These are phyloP conservation scores for Notechis scutatus DNA, from an alignment of 2,113 vertebrate genomes.

Conservation along the genomic window DNA sequence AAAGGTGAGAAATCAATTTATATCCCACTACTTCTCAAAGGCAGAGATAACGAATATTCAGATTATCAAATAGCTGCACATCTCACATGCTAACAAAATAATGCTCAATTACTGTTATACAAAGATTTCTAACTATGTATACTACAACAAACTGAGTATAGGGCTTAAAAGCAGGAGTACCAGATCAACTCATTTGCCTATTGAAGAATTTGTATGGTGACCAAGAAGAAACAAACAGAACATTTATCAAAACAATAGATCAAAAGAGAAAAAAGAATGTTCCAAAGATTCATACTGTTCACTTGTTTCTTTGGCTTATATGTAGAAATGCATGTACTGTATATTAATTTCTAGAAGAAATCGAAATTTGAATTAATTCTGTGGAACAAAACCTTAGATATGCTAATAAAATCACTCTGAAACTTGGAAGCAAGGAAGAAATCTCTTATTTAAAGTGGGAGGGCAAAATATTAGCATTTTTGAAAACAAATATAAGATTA, in stretches of 20 bases:
- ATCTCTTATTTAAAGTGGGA: background rate
- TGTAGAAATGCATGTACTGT: background rate
- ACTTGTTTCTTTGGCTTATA: background rate
- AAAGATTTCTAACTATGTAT: background rate
- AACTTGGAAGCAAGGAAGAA: background rate
- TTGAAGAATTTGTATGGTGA: background rate
- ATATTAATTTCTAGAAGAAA: background rate
- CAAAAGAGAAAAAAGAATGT: background rate
- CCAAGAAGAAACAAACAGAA: background rate
- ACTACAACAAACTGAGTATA: background rate
- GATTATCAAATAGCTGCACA: background rate
- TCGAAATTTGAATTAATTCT: background rate
- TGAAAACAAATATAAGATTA: background rate
- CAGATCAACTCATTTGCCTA: background rate
- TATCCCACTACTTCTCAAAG: background rate
- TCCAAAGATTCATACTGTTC: background rate
- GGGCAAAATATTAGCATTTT: background rate
- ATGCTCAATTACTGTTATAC: background rate
- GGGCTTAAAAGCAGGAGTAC: background rate
- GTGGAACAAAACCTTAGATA: background rate
- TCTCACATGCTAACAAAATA: background rate
- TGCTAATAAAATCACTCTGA: background rate
- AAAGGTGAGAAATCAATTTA: background rate
- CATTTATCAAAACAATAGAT: background rate
- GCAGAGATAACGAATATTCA: background rate